Percentiles rank a stretch among this genome's conserved stretches.
phyloP scores from a whole-genome alignment of 2,113 vertebrate genomes.

The Myotis yumanensis region DNA sequence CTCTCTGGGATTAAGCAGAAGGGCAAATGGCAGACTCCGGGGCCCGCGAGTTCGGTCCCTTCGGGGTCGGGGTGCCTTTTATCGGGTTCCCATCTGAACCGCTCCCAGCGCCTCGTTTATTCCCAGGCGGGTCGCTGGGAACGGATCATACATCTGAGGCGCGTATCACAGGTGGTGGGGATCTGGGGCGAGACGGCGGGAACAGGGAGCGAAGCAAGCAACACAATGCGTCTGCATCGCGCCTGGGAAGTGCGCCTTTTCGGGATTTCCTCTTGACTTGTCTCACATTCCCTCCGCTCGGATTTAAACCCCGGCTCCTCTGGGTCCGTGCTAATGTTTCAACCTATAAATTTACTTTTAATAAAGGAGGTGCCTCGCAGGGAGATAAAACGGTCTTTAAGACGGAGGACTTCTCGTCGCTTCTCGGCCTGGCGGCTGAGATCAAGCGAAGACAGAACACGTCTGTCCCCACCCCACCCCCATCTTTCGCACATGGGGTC shows the following conservation, averaged over 20 bases:
- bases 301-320: conserved; percentile 70
- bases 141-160: conserved; percentile 80
- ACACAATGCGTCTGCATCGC: conserved; percentile 74
- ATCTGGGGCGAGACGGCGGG: conserved; percentile 61
- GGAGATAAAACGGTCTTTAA: conserved; percentile 75
- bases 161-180: conserved; percentile 76
- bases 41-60: conserved; percentile 65
- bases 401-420: neutral
- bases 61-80: conserved; percentile 63
- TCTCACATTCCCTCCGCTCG: conserved; percentile 61
- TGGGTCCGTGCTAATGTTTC: conserved; percentile 53
- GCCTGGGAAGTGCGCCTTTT: conserved; percentile 19
- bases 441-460: neutral
- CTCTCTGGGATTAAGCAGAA: conserved; percentile 52
- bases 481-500: conserved; percentile 76
- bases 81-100: conserved; percentile 70
- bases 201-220: conserved; percentile 59
- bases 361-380: conserved; percentile 81
- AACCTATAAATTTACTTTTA: conserved; percentile 84
- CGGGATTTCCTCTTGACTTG: conserved; percentile 69
- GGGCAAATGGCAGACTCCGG: conserved; percentile 61
- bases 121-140: conserved; percentile 70
- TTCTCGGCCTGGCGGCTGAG: neutral
- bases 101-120: conserved; percentile 82
- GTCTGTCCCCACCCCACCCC: conserved; percentile 47